These are phyloP conservation scores for Stenopsyche tienmushanensis DNA, from an alignment of 1,140 invertebrate genomes.

Conservation along the genomic window DNA sequence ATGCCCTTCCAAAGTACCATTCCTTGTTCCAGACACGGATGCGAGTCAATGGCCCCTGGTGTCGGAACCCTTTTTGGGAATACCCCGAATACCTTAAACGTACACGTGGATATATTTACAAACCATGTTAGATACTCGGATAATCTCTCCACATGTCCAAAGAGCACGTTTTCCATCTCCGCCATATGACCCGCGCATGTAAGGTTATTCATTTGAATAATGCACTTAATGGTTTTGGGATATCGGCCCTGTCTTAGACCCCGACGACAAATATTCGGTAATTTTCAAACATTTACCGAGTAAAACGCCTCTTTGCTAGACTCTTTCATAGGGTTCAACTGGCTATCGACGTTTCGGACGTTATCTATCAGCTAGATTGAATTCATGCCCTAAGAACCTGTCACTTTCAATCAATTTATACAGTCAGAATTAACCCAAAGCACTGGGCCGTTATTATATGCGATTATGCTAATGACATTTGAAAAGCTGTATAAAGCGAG, in stretches of 20 bases:
- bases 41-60: neutral
- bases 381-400: too few species aligned
- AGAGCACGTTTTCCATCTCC: constrained; percentile 7
- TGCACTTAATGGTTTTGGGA: neutral
- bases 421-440: too few species aligned
- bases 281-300: too few species aligned
- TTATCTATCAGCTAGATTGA: too few species aligned
- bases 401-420: too few species aligned
- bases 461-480: too few species aligned
- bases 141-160: neutral
- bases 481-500: too few species aligned
- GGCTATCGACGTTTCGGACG: too few species aligned
- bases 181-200: neutral
- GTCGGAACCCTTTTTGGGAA: constrained; percentile 8
- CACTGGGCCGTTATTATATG: too few species aligned
- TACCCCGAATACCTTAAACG: neutral
- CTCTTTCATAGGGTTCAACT: too few species aligned
- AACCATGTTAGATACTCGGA: neutral
- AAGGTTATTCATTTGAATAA: neutral
- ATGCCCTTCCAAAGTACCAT: neutral
- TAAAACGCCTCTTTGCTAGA: too few species aligned
- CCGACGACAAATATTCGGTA: too few species aligned
- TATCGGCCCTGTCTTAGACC: neutral
- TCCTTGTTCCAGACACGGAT: neutral
- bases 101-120: neutral